Evolutionary conservation across 2,797 vertebrate genomes (phyloP), one percentile per base, ranked within the genome.

Genomic region (Rhyacichthys aspro): DNA sequence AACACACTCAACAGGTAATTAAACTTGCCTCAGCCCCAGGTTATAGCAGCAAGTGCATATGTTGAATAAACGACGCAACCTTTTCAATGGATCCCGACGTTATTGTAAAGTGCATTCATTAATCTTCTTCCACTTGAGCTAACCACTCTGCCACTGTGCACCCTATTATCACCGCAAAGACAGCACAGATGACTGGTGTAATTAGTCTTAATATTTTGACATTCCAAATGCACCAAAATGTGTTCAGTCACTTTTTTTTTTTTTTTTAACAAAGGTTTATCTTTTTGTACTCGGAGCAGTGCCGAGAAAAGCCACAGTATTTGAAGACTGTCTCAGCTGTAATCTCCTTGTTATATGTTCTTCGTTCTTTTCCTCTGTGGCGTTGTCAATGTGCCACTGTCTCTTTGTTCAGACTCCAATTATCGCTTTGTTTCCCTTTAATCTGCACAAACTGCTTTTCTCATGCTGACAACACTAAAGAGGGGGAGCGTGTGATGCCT

Each of bases 1-100:
- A 87, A 86, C 76, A 63, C 68, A 59, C 74, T 72, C 54, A 67
- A 77, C 60, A 64, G 72, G 63, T 78, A 71, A 89, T 85, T 84
- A 72, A 73, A 71, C 66, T 63, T 41, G 58, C 77, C 55, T 59
- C 33, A 43, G 65, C 54, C 53, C 52, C 32, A 43, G 67, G 69
- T 76, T 65, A 55, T 50, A 59, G 15, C 32, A 18, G 38, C 1
- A 9, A 63, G 32, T 42, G 39, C 36, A 33, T 17, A 45, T 2
- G 6, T 37, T 6, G 65, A 52, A 56, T 50, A 19, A 55, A 64
- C 38, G 17, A 49, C 15, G 36, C 23, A 17, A 7, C 43, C 2
- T 43, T 59, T 19, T 54, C 12, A 15, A 0, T 37, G 55, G 7
- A 28, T 28, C 23, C 23, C 23, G 7, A 28, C 23, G 7, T 28